These are phyloP conservation scores for Sylvicapra grimmia DNA, from an alignment of 2,113 vertebrate species.

Conservation along the genomic window DNA sequence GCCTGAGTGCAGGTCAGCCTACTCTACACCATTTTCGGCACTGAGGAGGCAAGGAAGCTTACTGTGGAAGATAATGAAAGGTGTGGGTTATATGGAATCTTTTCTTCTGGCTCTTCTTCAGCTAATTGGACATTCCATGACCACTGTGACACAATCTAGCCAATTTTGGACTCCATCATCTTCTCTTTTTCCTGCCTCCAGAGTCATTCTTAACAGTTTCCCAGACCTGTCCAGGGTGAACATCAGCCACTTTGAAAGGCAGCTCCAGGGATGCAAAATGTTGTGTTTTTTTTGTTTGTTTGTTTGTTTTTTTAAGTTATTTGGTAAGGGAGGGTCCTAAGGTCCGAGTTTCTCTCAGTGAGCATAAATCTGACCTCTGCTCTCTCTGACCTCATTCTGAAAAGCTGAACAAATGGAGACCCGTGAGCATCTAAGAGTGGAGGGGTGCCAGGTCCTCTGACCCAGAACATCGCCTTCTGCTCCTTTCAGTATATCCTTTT, in stretches of 20 bases:
- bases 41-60: background rate
- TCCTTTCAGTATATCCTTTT: background rate
- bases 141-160: background rate
- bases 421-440: background rate
- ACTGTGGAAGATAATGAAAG: background rate
- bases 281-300: too few species aligned
- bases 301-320: background rate
- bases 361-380: conserved; percentile 21
- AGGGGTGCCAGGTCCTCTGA: background rate
- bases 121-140: background rate
- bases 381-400: conserved; percentile 24
- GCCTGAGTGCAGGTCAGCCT: background rate
- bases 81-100: background rate
- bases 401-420: conserved; percentile 38
- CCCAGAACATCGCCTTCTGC: conserved; percentile 3
- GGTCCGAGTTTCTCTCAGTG: background rate
- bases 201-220: background rate
- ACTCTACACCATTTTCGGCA: background rate
- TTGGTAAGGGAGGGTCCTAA: background rate
- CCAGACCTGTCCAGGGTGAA: background rate
- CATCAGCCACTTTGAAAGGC: background rate
- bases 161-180: background rate
- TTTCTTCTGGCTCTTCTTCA: background rate
- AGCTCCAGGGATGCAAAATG: background rate
- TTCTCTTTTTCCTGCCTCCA: background rate